Base-by-base conservation (phyloP, 2,113 vertebrate genomes). In the Condylura cristata region DNA sequence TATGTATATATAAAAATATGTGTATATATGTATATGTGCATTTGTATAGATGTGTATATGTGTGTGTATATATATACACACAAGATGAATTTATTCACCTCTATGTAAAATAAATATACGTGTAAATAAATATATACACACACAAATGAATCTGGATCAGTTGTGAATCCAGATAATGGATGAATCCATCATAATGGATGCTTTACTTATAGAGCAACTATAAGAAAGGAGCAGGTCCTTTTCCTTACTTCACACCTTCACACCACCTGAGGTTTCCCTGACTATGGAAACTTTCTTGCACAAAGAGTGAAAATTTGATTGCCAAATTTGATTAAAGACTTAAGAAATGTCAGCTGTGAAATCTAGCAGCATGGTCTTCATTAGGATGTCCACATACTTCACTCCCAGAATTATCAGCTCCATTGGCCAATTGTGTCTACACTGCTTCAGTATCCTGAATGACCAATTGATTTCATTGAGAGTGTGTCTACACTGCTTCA, bases 301-400 rank as follows among this genome's bases (percentile, higher is more conserved):
- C 78, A 79, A 81, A 63, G 6, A 20, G 11, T 51, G 39, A 90
- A 18, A 51, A 61, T 79, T 75, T 90, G 41, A 82, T 39, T 86
- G 51, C 65, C 71, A 79, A 65, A 39, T n/a, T n/a, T n/a, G 63
- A 89, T 79, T 81, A 94, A 85, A 44, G 58, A 68, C 44, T 83
- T 75, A 89, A 70, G 93, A 70, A 92, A 89, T 61, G 63, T 86
- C 37, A 86, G 0, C 66, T 92, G 53, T 61, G 44, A 86, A 53
- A 39, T 53, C 61, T 8, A 95, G 2, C 5, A 39, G n/a, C 53
- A 9, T 8, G 2, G 37, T n/a, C 66, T 65, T 87, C 44, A 39
- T 41, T 26, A 30, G n/a, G 39, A 4, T 39, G 32, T 37, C 82
- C 22, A 51, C 53, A 48, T 5, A 18, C 32, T 51, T n/a, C 20